A percentile compares a stretch with the other conserved stretches of the same genome.
Conservation (phyloP, 2,797 vertebrate species). For the Benthosema pterotum region DNA sequence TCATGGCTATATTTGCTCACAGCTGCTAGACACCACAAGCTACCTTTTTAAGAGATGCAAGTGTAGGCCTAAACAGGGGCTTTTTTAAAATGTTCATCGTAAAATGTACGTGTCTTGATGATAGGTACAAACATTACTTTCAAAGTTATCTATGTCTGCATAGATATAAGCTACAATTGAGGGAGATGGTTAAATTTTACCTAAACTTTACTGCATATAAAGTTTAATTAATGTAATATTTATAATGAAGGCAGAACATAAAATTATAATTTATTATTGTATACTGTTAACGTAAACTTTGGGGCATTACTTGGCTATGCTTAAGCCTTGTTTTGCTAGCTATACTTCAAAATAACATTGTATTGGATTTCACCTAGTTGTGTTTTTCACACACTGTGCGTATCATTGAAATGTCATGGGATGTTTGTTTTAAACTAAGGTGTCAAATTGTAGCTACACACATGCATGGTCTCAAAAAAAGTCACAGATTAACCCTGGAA, state of each 20-base stretch:
- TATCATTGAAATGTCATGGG: neutral
- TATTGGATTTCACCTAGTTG: constrained; percentile 35
- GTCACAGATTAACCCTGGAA: neutral
- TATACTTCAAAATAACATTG: constrained; percentile 35
- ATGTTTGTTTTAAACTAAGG: constrained; percentile 13
- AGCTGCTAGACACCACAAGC: constrained; percentile 8
- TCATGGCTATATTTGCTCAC: constrained; percentile 6
- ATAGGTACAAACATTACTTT: no score
- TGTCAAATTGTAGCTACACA: neutral
- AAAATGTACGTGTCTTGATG: neutral
- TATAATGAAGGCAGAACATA: constrained; percentile 1
- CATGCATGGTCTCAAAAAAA: neutral
- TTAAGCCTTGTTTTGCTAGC: constrained; percentile 57
- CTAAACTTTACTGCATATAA: no score
- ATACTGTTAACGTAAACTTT: neutral
- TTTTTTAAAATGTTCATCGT: neutral
- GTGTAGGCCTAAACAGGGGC: constrained; percentile 1
- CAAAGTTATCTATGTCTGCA: no score
- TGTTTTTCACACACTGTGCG: constrained; percentile 13
- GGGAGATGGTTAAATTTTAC: no score
- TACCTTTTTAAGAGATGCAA: constrained; percentile 3
- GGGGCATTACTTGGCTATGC: constrained; percentile 9
- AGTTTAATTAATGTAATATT: no score
- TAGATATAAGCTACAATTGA: no score
- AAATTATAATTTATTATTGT: neutral